Evolutionary conservation across 2,888 invertebrate genomes (phyloP).

Genomic region (Artemia sinica): DNA sequence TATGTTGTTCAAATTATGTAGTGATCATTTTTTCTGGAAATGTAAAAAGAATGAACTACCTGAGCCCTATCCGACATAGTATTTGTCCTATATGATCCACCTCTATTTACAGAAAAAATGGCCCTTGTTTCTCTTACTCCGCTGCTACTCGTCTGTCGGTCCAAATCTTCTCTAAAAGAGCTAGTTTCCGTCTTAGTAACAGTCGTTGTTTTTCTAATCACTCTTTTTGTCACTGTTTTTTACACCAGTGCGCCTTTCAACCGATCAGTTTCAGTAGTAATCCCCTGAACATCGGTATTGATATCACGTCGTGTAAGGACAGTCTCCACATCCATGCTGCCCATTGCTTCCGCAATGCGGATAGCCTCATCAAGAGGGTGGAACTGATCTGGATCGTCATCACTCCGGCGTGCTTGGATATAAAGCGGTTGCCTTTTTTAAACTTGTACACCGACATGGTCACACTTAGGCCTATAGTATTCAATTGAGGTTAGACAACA

Average conservation of each 20-base stretch:
- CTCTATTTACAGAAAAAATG: too few species aligned
- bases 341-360: conserved; percentile 22
- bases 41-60: too few species aligned
- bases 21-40: too few species aligned
- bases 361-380: conserved; percentile 31
- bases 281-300: conserved; percentile 62
- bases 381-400: conserved; percentile 40
- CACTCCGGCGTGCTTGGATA: conserved; percentile 52
- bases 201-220: conserved; percentile 72
- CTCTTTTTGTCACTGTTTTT: conserved; percentile 66
- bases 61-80: too few species aligned
- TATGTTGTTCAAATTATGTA: too few species aligned
- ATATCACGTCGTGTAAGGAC: conserved; percentile 62
- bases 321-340: conserved; percentile 46
- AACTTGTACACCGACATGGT: conserved; percentile 58
- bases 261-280: conserved; percentile 60
- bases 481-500: too few species aligned
- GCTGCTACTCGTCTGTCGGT: conserved; percentile 21
- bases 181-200: conserved; percentile 69
- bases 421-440: conserved; percentile 56
- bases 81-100: too few species aligned
- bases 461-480: too few species aligned
- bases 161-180: conserved; percentile 45
- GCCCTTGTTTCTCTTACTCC: neutral
- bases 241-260: conserved; percentile 58